Conservation (phyloP, 64 coral and sea anemone genomes). For the Stichodactyla mertensii region DNA sequence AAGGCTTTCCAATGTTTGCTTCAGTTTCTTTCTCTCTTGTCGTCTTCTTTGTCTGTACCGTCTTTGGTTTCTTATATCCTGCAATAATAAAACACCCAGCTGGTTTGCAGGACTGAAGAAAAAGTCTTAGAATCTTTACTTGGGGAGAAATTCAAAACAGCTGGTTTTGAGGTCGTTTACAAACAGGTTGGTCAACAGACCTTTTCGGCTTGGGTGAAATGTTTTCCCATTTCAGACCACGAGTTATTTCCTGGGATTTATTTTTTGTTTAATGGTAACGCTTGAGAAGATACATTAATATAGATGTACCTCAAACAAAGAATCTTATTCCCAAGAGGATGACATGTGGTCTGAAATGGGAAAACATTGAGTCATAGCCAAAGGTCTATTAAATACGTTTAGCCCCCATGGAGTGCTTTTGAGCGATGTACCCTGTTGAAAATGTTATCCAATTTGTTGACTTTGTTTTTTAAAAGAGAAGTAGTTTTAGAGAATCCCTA, state of each 20-base stretch:
- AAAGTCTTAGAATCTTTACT: too few species aligned
- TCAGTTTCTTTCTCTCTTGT: slow-evolving; percentile 93
- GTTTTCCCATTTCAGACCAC: too few species aligned
- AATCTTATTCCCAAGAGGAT: too few species aligned
- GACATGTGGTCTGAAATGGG: too few species aligned
- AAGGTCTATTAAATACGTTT: not conserved
- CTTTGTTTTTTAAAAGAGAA: not conserved
- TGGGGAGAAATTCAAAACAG: not conserved
- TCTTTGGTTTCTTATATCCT: slow-evolving; percentile 98
- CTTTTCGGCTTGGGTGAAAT: too few species aligned
- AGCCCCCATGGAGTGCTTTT: not conserved
- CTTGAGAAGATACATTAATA: too few species aligned
- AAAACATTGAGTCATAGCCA: too few species aligned
- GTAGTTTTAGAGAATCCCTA: not conserved
- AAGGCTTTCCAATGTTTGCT: slow-evolving; percentile 80
- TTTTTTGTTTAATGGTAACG: too few species aligned
- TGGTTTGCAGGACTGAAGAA: too few species aligned
- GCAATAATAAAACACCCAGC: not conserved
- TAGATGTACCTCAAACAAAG: too few species aligned
- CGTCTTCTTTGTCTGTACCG: slow-evolving; percentile 79
- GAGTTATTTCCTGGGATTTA: too few species aligned
- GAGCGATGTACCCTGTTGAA: not conserved
- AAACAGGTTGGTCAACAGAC: too few species aligned
- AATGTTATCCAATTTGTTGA: not conserved
- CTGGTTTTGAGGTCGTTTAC: not conserved